Percentiles rank a stretch among this genome's conserved stretches.
Evolutionary conservation across 2,888 invertebrate species (phyloP).

Genomic region (Neoaliturus tenellus): DNA sequence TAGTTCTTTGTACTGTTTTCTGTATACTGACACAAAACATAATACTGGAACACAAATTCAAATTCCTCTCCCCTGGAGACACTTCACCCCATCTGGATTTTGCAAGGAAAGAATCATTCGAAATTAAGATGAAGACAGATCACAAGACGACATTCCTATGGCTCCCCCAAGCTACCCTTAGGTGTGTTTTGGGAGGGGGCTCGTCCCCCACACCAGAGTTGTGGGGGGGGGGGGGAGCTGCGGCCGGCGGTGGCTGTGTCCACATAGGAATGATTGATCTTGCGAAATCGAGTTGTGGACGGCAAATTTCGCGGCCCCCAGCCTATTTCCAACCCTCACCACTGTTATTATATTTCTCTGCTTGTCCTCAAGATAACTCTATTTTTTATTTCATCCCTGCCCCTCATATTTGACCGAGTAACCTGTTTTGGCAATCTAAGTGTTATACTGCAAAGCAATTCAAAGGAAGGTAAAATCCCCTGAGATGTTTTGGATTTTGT

Average conservation of each 20-base stretch:
- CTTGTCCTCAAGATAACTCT: neutral
- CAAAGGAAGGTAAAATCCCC: too few species aligned
- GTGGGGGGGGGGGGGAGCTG: neutral
- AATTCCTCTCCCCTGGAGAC: too few species aligned
- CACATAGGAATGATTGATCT: conserved; percentile 34
- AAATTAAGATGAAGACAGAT: neutral
- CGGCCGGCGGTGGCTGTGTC: conserved; percentile 9
- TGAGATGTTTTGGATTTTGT: too few species aligned
- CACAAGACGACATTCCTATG: neutral
- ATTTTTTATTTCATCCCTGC: neutral
- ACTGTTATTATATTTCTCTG: neutral
- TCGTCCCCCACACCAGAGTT: neutral
- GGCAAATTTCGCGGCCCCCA: neutral
- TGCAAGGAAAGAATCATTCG: too few species aligned
- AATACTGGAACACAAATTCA: too few species aligned
- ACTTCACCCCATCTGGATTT: too few species aligned
- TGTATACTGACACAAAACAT: too few species aligned
- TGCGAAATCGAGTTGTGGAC: conserved; percentile 31
- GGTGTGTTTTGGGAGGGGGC: neutral
- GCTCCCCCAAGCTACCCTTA: neutral
- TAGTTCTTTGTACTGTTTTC: too few species aligned
- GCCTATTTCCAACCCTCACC: neutral
- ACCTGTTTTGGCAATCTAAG: too few species aligned
- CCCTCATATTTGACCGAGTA: neutral
- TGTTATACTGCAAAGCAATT: too few species aligned